Evolutionary conservation across 2,797 vertebrate species (phyloP).

Genomic region (Arctocebus calabarensis): DNA sequence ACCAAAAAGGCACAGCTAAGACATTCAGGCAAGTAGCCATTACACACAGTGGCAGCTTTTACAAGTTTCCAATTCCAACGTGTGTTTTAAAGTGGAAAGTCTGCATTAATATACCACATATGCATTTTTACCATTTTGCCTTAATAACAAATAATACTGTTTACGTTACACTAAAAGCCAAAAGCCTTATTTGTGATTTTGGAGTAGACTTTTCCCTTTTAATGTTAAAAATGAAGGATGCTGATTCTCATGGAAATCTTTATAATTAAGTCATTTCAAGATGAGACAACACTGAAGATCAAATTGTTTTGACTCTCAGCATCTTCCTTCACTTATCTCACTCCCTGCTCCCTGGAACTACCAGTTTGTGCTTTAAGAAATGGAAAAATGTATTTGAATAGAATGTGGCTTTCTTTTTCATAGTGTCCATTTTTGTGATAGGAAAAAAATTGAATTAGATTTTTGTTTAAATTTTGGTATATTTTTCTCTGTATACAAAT

Average conservation of each 20-base stretch:
- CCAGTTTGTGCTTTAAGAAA: neutral
- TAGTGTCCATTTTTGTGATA: neutral
- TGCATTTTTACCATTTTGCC: constrained; percentile 79
- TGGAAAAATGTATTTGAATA: neutral
- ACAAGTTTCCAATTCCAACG: neutral
- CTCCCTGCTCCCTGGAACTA: neutral
- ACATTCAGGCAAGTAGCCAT: neutral
- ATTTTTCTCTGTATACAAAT: constrained; percentile 59
- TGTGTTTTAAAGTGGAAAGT: neutral
- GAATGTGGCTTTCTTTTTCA: neutral
- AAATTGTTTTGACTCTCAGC: neutral
- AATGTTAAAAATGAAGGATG: constrained; percentile 48
- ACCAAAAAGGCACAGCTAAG: neutral
- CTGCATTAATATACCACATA: neutral
- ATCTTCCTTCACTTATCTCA: neutral
- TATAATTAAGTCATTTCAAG: constrained; percentile 39
- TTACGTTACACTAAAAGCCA: constrained; percentile 79
- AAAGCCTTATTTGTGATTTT: constrained; percentile 67
- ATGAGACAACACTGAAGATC: neutral
- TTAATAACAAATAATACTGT: constrained; percentile 78
- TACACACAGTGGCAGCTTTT: neutral
- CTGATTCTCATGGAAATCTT: constrained; percentile 67
- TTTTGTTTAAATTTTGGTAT: constrained; percentile 70
- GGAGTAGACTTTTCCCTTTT: constrained; percentile 15
- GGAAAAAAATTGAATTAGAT: constrained; percentile 21